Percentiles rank a stretch among this genome's conserved stretches.
phyloP scores from a whole-genome alignment of 2,113 vertebrate species.

The Coryphaenoides rupestris region DNA sequence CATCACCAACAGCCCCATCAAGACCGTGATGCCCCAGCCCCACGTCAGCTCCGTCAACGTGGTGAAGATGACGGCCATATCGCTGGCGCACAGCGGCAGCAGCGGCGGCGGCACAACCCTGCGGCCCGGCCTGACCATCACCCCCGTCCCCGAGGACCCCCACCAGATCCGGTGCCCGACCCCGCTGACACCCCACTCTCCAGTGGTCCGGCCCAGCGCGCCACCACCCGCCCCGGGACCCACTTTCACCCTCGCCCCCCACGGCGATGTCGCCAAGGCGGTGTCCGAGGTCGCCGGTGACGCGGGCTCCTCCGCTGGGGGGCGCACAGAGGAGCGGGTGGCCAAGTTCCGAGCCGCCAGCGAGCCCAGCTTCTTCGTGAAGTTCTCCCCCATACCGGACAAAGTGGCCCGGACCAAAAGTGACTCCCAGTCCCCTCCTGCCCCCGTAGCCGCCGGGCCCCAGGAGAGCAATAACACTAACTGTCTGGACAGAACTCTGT shows the following conservation, averaged over 20 bases:
- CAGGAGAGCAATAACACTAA: constrained; percentile 81
- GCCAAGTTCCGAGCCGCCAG: constrained; percentile 77
- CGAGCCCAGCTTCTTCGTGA: constrained; percentile 77
- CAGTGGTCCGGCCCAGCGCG: constrained; percentile 63
- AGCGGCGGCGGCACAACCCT: constrained; percentile 66
- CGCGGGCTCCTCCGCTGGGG: constrained; percentile 46
- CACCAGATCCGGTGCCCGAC: constrained; percentile 77
- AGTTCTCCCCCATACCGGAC: constrained; percentile 73
- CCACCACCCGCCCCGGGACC: constrained; percentile 47
- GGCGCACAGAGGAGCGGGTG: constrained; percentile 72
- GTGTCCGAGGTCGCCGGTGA: constrained; percentile 78
- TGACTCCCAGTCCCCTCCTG: constrained; percentile 68
- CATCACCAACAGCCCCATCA: constrained; percentile 96
- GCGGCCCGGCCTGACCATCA: constrained; percentile 74
- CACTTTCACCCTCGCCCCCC: too few species aligned
- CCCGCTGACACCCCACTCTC: constrained; percentile 76
- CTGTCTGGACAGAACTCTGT: constrained; percentile 78
- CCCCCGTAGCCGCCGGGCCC: constrained; percentile 71
- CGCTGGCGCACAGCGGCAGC: constrained; percentile 82
- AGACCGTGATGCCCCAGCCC: constrained; percentile 91
- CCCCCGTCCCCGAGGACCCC: constrained; percentile 71
- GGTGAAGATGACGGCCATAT: constrained; percentile 97
- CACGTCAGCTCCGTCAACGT: constrained; percentile 92
- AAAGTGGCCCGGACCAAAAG: constrained; percentile 78
- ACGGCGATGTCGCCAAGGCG: constrained; percentile 78